Conservation (phyloP, 2,113 vertebrate genomes). For the Choloepus hoffmanni region DNA sequence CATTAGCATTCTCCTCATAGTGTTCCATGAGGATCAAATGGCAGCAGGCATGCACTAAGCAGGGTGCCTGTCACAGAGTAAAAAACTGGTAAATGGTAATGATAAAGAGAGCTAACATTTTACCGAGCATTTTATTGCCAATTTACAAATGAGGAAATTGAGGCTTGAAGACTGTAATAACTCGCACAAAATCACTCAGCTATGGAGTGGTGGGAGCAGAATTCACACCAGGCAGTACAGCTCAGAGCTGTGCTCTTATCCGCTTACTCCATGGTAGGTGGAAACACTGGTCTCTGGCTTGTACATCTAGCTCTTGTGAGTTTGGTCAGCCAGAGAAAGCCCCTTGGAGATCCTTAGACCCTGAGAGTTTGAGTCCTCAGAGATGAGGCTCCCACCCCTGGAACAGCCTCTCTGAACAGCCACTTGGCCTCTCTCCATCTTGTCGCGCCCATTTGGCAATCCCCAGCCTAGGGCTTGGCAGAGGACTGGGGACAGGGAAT, state of each 20-base stretch:
- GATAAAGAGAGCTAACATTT: neutral
- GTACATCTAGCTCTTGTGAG: constrained; percentile 2
- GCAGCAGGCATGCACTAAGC: no score
- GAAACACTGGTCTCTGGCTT: neutral
- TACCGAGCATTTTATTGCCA: neutral
- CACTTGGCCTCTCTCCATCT: neutral
- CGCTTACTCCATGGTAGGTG: neutral
- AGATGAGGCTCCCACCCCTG: neutral
- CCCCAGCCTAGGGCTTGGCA: neutral
- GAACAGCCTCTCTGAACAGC: neutral
- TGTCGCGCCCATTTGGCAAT: neutral
- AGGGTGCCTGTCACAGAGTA: neutral
- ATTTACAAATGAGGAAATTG: constrained; percentile 52
- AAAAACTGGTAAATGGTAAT: neutral
- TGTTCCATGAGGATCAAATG: neutral
- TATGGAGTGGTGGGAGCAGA: neutral
- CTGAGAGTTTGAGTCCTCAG: neutral
- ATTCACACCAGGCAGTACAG: neutral
- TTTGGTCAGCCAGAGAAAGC: neutral
- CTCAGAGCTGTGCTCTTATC: neutral
- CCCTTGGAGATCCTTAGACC: neutral
- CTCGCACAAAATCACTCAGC: neutral
- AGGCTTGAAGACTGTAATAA: neutral
- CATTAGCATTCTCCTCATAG: neutral
- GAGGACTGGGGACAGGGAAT: neutral